phyloP scores from a whole-genome alignment of 37 sponge, comb jelly and placozoan species.

The Aplysina aerophoba region DNA sequence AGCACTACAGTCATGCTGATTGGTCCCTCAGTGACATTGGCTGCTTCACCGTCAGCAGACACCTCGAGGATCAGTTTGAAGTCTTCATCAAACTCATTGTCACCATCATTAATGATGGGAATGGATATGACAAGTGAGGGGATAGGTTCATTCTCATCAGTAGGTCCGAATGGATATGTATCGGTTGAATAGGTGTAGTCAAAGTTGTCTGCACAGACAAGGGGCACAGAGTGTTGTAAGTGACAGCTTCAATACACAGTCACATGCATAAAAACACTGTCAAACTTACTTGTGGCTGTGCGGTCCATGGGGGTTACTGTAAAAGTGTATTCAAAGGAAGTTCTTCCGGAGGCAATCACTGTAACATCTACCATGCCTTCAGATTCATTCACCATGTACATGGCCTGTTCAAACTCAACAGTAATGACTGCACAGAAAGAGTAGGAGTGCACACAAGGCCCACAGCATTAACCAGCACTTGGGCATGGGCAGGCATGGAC shows the following conservation, averaged over 20 bases:
- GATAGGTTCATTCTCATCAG: too few species aligned
- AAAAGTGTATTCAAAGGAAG: neutral
- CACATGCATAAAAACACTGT: neutral
- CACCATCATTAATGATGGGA: neutral
- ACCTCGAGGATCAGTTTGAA: neutral
- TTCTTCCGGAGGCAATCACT: neutral
- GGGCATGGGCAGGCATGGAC: too few species aligned
- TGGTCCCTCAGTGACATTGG: conserved; percentile 15
- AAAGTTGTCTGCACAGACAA: too few species aligned
- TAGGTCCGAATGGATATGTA: too few species aligned
- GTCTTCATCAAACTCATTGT: neutral
- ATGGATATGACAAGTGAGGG: neutral
- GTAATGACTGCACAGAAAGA: neutral
- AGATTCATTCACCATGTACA: conserved; percentile 14
- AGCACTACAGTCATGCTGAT: neutral
- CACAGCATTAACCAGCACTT: too few species aligned
- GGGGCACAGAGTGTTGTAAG: too few species aligned
- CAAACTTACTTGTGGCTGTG: neutral
- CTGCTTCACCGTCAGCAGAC: neutral
- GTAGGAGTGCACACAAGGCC: too few species aligned
- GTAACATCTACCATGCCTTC: neutral
- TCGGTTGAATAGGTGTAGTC: too few species aligned
- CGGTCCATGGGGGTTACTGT: conserved; percentile 15
- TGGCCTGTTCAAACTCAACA: neutral
- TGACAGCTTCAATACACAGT: too few species aligned